phyloP scores from a whole-genome alignment of 2,797 vertebrate species.

The Ataeniobius toweri region DNA sequence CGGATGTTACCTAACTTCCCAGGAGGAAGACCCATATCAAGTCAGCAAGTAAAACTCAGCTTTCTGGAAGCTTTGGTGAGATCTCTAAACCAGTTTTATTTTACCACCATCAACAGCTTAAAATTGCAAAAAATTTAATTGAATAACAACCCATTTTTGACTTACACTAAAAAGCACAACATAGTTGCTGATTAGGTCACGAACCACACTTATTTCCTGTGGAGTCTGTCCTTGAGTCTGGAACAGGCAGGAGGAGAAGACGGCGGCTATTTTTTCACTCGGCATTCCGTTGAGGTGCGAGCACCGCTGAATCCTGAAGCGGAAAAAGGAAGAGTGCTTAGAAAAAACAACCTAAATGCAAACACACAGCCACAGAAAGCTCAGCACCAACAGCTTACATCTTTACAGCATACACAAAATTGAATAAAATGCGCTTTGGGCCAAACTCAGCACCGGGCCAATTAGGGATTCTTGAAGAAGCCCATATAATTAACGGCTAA shows the following conservation, averaged over 20 bases:
- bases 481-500: constrained; percentile 50
- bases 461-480: constrained; percentile 66
- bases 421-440: constrained; percentile 44
- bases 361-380: not conserved
- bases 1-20: not conserved
- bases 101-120: not conserved
- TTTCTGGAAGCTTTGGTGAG: not conserved
- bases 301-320: constrained; percentile 88
- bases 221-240: constrained; percentile 91
- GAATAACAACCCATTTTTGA: constrained; percentile 27
- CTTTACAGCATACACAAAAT: not conserved
- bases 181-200: constrained; percentile 92
- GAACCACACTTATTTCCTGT: constrained; percentile 88
- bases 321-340: not conserved
- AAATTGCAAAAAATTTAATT: not conserved
- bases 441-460: constrained; percentile 62
- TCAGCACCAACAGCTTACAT: constrained; percentile 3
- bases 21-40: not conserved
- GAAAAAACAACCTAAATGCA: constrained; percentile 8
- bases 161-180: constrained; percentile 91
- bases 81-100: not conserved
- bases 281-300: constrained; percentile 93
- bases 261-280: constrained; percentile 84
- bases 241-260: constrained; percentile 94
- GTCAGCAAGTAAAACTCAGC: not conserved